Base-by-base conservation (phyloP, 1,140 invertebrate genomes). In the Episyrphus balteatus region DNA sequence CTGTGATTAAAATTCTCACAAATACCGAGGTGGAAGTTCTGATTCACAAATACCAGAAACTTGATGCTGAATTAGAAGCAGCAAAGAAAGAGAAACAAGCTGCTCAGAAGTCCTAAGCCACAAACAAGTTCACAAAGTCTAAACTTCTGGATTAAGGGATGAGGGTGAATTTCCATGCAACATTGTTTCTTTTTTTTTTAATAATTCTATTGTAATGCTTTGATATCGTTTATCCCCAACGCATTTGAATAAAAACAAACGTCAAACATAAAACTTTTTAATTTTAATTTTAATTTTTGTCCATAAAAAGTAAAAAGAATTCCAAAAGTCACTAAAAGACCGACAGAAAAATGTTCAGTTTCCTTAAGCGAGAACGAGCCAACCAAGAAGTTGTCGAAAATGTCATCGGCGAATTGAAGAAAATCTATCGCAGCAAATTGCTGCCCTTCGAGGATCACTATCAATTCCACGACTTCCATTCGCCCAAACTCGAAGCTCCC, bases 401-500 rank as follows among this genome's bases (percentile, higher is more conserved):
- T 79, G 88, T 91, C 37, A 78, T 86, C 14, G 85, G 88, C 56
- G 88, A 92, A 30, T 78, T 98, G 47, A 94, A 93, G 71, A 83
- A 81, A 57, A 85, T 95, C 53, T 98, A 98, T 70, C 88, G 81
- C 69, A 79, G 80, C 46, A 98, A 96, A 73, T 70, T 98, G 48
- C 70, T 95, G 52, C 94, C 94, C 15, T 71, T 99, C 34, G 94
- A 98, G 70, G 79, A 88, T 56, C 78, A 84, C 55, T 95, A 98
- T 72, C 84, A 88, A 60, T 98, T 98, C 69, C 92, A 98, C 69
- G 92, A 97, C 58, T 98, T 98, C 69, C 92, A 98, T 69, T 97
- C 92, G 9, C 94, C 89, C 51, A 80, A 89, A 55, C 68, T 94
- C 12, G 92, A 98, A 65, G 95, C 99, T 70, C 88, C 95, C 0